phyloP scores from a whole-genome alignment of 2,888 invertebrate genomes.

The Lomographa bimaculata region DNA sequence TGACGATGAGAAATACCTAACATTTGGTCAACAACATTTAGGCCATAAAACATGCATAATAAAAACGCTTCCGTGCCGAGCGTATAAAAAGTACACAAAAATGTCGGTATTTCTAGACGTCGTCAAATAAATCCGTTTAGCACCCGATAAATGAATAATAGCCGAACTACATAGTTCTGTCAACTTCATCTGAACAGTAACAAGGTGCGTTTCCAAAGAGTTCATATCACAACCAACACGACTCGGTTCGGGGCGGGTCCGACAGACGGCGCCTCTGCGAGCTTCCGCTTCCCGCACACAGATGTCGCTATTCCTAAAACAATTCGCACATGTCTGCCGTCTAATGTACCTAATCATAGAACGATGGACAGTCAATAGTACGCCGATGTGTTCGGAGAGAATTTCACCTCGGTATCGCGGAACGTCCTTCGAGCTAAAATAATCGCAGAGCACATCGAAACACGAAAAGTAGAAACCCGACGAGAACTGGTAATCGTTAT shows the following conservation, averaged over 20 bases:
- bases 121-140: slow-evolving; percentile 47
- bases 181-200: slow-evolving; percentile 43
- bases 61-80: slow-evolving; percentile 30
- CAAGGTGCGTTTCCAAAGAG: slow-evolving; percentile 43
- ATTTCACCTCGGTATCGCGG: slow-evolving; percentile 39
- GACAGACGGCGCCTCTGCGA: slow-evolving; percentile 50
- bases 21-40: slow-evolving; percentile 50
- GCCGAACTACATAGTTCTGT: slow-evolving; percentile 37
- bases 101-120: slow-evolving; percentile 56
- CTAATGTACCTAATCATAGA: slow-evolving; percentile 28
- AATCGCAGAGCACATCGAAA: slow-evolving; percentile 34
- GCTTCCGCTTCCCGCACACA: slow-evolving; percentile 36
- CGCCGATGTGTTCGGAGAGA: slow-evolving; percentile 34
- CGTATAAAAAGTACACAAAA: slow-evolving; percentile 45
- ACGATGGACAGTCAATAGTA: slow-evolving; percentile 21
- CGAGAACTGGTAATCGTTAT: slow-evolving; percentile 30
- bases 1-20: slow-evolving; percentile 53
- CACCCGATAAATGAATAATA: slow-evolving; percentile 52
- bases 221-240: slow-evolving; percentile 70
- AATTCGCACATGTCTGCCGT: slow-evolving; percentile 35
- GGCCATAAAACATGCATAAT: slow-evolving; percentile 43
- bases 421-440: slow-evolving; percentile 44
- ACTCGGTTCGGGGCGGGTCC: slow-evolving; percentile 47
- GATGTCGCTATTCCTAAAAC: slow-evolving; percentile 43
- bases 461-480: slow-evolving; percentile 11